These are phyloP conservation scores for Lophius americanus DNA, from an alignment of 2,797 vertebrate species.

Conservation along the genomic window DNA sequence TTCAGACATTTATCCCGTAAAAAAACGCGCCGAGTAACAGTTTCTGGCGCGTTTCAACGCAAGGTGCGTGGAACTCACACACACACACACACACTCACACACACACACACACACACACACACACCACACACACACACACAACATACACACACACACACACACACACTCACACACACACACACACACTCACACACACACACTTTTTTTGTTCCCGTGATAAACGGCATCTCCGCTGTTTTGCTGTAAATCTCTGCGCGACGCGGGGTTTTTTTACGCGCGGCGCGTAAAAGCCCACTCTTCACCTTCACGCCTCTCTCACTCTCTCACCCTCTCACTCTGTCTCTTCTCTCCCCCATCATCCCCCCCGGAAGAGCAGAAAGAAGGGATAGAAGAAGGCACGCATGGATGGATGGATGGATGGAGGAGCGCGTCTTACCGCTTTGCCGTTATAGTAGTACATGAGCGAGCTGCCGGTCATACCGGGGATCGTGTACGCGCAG, in stretches of 20 bases:
- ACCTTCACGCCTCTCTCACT: constrained; percentile 55
- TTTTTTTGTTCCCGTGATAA: constrained; percentile 1
- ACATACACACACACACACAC: constrained; percentile 7
- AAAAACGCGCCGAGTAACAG: no score
- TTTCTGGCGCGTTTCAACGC: no score
- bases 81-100: no score
- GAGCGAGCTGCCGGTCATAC: constrained; percentile 91
- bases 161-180: constrained; percentile 6
- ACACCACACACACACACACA: constrained; percentile 4
- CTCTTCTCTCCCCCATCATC: neutral
- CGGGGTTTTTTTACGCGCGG: constrained; percentile 48
- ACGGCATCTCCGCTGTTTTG: constrained; percentile 20
- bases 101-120: neutral
- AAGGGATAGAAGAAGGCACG: neutral
- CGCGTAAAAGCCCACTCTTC: constrained; percentile 54
- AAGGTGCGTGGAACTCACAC: no score
- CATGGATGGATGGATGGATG: neutral
- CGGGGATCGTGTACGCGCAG: constrained; percentile 95
- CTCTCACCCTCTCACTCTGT: neutral
- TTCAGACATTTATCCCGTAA: no score
- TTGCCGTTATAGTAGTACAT: constrained; percentile 98
- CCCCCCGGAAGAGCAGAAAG: constrained; percentile 11
- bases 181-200: neutral
- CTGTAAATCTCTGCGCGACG: constrained; percentile 43
- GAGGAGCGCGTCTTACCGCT: constrained; percentile 85